phyloP scores from a whole-genome alignment of 2,888 invertebrate genomes.

The Tachina grossa region DNA sequence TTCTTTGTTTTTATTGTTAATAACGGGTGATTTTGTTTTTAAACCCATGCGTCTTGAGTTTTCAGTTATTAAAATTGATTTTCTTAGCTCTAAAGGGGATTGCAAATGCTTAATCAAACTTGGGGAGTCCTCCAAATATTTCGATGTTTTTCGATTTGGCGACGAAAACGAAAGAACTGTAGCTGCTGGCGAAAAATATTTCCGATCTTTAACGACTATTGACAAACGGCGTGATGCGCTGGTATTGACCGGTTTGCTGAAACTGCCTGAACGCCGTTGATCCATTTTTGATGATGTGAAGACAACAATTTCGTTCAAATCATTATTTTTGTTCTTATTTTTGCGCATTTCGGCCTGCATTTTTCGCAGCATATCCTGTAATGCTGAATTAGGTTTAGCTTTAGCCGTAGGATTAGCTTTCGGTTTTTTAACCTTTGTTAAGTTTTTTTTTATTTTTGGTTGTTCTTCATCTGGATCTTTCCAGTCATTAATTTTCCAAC shows the following conservation, averaged over 20 bases:
- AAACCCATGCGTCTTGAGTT: slow-evolving; percentile 18
- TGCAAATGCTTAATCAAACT: slow-evolving; percentile 21
- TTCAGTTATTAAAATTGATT: slow-evolving; percentile 43
- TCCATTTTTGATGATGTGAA: slow-evolving; percentile 69
- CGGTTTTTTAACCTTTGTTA: slow-evolving; percentile 70
- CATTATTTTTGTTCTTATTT: slow-evolving; percentile 66
- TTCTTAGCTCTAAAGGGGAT: slow-evolving; percentile 31
- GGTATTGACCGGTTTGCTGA: slow-evolving; percentile 10
- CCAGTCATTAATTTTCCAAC: slow-evolving; percentile 80
- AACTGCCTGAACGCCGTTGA: slow-evolving; percentile 49
- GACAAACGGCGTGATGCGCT: slow-evolving; percentile 70
- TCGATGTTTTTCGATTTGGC: slow-evolving; percentile 25
- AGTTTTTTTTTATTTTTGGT: slow-evolving; percentile 64
- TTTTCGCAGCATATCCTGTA: slow-evolving; percentile 76
- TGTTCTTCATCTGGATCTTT: slow-evolving; percentile 77
- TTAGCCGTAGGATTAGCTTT: slow-evolving; percentile 63
- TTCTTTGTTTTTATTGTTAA: background rate
- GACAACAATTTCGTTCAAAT: slow-evolving; percentile 46
- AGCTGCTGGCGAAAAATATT: slow-evolving; percentile 73
- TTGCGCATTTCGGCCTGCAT: slow-evolving; percentile 75
- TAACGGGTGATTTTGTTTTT: background rate
- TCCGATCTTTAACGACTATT: slow-evolving; percentile 71
- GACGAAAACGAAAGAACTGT: slow-evolving; percentile 72
- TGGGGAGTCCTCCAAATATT: slow-evolving; percentile 54
- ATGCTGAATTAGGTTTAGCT: slow-evolving; percentile 74